Base-by-base conservation (phyloP, 2,888 invertebrate species). In the Agrochola lota region DNA sequence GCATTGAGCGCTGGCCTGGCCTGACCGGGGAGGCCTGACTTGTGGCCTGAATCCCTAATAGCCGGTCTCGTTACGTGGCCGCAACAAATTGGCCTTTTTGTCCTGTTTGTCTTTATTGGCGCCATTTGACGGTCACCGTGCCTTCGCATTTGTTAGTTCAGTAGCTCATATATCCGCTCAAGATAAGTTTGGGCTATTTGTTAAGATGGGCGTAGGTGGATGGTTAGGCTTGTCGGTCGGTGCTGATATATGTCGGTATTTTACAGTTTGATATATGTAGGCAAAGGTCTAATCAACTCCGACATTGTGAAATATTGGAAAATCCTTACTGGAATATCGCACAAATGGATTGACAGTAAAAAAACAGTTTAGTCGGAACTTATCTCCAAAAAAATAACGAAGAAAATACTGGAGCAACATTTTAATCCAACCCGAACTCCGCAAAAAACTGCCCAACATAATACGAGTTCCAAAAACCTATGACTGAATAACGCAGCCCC, bases 31-130 rank as follows among this genome's bases (percentile, higher is more conserved):
- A 49, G 40, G 49, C 64, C 57, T 57, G 68, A 68, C 67, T 75
- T 82, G 78, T 70, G 83, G 71, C 49, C 73, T 64, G 88, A 88
- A 89, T 88, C 74, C 64, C 73, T 82, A 89, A 89, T 88, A 74
- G 77, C 78, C 74, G 71, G 68, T 69, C 80, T 83, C 86, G 77
- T 85, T 86, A 81, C 46, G 71, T 60, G 71, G 75, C 49, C 71
- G 62, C 64, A 67, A 66, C 69, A 86, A 89, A 86, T 87, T 85
- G 80, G 74, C 55, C 52, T 81, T 84, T 85, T 86, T 87, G 86
- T 83, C 63, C 68, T 82, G 76, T 88, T 83, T 80, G 80, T 83
- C 64, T 79, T 83, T 80, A 78, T 81, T 69, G 62, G 63, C 55
- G 46, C 26, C 60, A 64, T 43, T 49, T 75, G 74, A 86, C 70